Percentiles rank a stretch among this genome's conserved stretches.
Conservation (phyloP, 1,140 invertebrate genomes). For the Zaprionus nigranus region DNA sequence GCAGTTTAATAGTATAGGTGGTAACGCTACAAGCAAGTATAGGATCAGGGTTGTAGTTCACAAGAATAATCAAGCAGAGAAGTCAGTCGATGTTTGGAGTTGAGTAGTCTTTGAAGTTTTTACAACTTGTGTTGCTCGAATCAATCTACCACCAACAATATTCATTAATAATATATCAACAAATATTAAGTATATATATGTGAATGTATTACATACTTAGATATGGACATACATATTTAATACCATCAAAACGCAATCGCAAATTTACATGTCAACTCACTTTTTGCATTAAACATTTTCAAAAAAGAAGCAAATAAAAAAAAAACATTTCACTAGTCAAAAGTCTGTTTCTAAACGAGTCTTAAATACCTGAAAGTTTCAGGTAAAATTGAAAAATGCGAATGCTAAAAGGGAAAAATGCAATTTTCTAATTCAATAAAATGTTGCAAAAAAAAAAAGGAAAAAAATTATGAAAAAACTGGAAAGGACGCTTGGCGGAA, state of each 20-base stretch:
- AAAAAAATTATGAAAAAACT: neutral
- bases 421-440: slow-evolving; percentile 14
- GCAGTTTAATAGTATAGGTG: too few species aligned
- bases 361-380: slow-evolving; percentile 8
- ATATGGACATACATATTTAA: too few species aligned
- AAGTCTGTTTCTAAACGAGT: neutral
- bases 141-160: too few species aligned
- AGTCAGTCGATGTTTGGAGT: too few species aligned
- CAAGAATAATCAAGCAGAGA: too few species aligned
- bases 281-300: neutral
- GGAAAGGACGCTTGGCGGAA: neutral
- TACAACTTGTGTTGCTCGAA: too few species aligned
- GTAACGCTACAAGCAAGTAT: too few species aligned
- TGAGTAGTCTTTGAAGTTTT: too few species aligned
- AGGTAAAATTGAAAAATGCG: slow-evolving; percentile 4
- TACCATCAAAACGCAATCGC: neutral
- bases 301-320: neutral
- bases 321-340: neutral
- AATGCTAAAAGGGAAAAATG: slow-evolving; percentile 6
- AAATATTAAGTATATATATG: too few species aligned
- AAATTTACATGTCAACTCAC: neutral
- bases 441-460: neutral
- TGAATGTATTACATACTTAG: too few species aligned
- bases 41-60: too few species aligned
- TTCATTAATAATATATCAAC: too few species aligned